phyloP scores from a whole-genome alignment of 2,888 invertebrate genomes.

The Acleris laterana region DNA sequence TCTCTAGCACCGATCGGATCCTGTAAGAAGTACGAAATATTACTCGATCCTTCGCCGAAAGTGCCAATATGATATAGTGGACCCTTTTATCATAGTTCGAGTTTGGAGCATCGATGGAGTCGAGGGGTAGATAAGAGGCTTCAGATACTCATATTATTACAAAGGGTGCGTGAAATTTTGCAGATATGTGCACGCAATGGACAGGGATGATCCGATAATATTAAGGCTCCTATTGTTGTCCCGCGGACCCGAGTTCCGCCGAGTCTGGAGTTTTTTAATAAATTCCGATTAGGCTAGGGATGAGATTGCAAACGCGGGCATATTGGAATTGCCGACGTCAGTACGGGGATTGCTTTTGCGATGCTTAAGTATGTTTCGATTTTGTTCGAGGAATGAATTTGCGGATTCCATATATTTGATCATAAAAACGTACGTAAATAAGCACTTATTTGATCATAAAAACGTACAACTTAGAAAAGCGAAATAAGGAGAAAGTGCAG shows the following conservation, averaged over 20 bases:
- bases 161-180: slow-evolving; percentile 81
- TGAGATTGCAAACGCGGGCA: slow-evolving; percentile 33
- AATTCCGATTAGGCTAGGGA: slow-evolving; percentile 45
- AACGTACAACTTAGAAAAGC: no score
- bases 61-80: slow-evolving; percentile 81
- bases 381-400: slow-evolving; percentile 7
- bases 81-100: slow-evolving; percentile 67
- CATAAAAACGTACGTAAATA: no score
- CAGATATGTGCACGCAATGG: slow-evolving; percentile 70
- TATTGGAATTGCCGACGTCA: slow-evolving; percentile 29
- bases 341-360: slow-evolving; percentile 31
- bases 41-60: slow-evolving; percentile 67
- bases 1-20: slow-evolving; percentile 45
- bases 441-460: no score
- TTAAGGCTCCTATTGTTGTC: slow-evolving; percentile 47
- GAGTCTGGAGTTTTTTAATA: slow-evolving; percentile 55
- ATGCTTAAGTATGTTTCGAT: slow-evolving; percentile 25
- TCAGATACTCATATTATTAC: slow-evolving; percentile 69
- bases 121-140: slow-evolving; percentile 77
- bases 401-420: slow-evolving; percentile 13
- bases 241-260: slow-evolving; percentile 42
- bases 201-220: slow-evolving; percentile 68
- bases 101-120: slow-evolving; percentile 48
- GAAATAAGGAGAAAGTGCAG: slow-evolving; percentile 20
- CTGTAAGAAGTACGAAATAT: slow-evolving; percentile 72